phyloP scores from a whole-genome alignment of 2,113 vertebrate species.

The Cyphomyrus plagiostoma region DNA sequence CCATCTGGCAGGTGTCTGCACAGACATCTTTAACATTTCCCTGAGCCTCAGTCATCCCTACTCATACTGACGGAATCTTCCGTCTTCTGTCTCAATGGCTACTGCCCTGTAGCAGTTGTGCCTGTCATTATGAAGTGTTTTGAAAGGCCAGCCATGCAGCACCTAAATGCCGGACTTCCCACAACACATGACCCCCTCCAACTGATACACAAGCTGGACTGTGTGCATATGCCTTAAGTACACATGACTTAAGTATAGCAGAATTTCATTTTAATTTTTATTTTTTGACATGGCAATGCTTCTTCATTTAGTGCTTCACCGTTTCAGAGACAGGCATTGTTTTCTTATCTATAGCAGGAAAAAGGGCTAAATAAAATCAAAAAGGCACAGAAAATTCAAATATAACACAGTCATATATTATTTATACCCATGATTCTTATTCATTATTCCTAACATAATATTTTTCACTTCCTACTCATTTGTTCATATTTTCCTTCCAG shows the following conservation, averaged over 20 bases:
- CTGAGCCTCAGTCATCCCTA: not conserved
- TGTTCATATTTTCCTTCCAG: not conserved
- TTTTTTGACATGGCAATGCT: not conserved
- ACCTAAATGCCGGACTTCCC: not conserved
- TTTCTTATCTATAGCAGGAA: not conserved
- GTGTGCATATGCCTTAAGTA: not conserved
- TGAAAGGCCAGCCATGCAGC: not conserved
- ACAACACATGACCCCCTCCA: not conserved
- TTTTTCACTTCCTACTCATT: not conserved
- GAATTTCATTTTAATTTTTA: not conserved
- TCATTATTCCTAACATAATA: not conserved
- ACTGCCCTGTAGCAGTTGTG: not conserved
- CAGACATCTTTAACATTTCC: not conserved
- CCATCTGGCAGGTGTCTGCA: not conserved
- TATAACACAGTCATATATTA: slow-evolving; percentile 9
- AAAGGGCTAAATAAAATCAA: not conserved
- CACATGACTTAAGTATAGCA: not conserved
- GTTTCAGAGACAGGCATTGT: not conserved
- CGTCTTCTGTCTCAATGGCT: not conserved
- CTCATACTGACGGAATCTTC: not conserved
- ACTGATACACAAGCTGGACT: not conserved
- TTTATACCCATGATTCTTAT: not conserved
- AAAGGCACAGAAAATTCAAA: not conserved
- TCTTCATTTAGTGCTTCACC: not conserved
- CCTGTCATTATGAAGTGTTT: not conserved